phyloP scores from a whole-genome alignment of 2,888 invertebrate genomes.

The Coenonympha glycerion region DNA sequence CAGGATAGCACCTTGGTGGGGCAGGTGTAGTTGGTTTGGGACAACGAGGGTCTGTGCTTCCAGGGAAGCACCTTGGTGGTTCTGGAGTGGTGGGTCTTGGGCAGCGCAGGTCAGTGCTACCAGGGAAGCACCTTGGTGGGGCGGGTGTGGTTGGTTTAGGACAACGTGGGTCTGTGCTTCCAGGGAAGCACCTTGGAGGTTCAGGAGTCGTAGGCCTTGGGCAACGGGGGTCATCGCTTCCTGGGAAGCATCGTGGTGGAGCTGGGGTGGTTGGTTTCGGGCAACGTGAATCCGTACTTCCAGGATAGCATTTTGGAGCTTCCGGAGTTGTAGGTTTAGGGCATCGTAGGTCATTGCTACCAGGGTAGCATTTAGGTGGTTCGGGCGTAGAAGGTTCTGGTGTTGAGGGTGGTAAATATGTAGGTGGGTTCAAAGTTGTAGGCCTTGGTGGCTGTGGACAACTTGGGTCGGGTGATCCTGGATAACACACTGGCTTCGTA shows the following conservation, averaged over 20 bases:
- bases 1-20: constrained; percentile 37
- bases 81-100: constrained; percentile 29
- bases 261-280: constrained; percentile 24
- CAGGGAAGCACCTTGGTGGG: constrained; percentile 27
- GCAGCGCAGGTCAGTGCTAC: constrained; percentile 24
- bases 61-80: constrained; percentile 28
- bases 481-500: background rate
- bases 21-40: constrained; percentile 29
- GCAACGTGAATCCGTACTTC: constrained; percentile 41
- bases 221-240: constrained; percentile 29
- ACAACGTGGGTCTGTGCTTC: constrained; percentile 40
- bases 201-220: constrained; percentile 29
- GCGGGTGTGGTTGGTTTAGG: constrained; percentile 20
- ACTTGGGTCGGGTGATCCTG: background rate
- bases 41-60: constrained; percentile 36
- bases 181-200: constrained; percentile 26
- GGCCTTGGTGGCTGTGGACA: background rate
- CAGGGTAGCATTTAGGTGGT: constrained; percentile 38
- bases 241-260: background rate
- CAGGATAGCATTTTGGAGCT: constrained; percentile 40
- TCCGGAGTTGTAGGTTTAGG: constrained; percentile 26
- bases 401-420: background rate
- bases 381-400: constrained; percentile 13
- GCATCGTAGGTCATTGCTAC: constrained; percentile 40
- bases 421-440: background rate